Evolutionary conservation across 1,140 invertebrate genomes (phyloP), one percentile per base, ranked within the genome.

Genomic region (Drosophila ambigua): DNA sequence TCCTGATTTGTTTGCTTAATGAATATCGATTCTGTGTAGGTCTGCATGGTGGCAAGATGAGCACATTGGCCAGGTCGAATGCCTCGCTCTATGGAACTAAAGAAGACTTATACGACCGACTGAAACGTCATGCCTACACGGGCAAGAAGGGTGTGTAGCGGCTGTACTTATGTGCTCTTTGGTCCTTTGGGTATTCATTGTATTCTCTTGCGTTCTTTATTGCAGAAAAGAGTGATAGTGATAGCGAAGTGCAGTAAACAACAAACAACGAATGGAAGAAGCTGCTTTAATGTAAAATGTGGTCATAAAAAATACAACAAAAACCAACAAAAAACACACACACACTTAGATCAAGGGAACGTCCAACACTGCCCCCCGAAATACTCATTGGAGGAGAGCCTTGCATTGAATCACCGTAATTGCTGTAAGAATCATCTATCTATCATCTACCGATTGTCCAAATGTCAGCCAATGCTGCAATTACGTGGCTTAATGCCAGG

Each of bases 71-170:
- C 39, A 94, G 97, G 77, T 98, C 97, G 44, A 98, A 98, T 92
- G 97, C 97, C 63, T 98, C 97, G 93, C 96, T 98, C 88, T 98
- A 98, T 91, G 97, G 97, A 72, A 98, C 97, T 75, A 98, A 98
- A 93, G 98, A 98, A 92, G 98, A 98, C 93, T 94, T 98, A 66
- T 98, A 98, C 92, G 98, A 98, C 93, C 95, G 98, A 94, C 94
- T 98, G 92, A 97, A 98, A 93, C 95, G 97, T 92, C 98, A 98
- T 93, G 97, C 97, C 90, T 98, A 98, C 92, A 96, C 97, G 61
- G 97, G 97, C 92, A 98, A 98, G 93, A 98, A 98, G 97, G 97
- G 97, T 97, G 93, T 92, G 62, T 48, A 7, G 0, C 4, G 8
- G 72, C 35, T 62, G 8, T 72, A 8, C 4, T 16, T 5, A 7